These are phyloP conservation scores for Lucifuga dentata DNA, from an alignment of 2,113 vertebrate species.

Conservation along the genomic window DNA sequence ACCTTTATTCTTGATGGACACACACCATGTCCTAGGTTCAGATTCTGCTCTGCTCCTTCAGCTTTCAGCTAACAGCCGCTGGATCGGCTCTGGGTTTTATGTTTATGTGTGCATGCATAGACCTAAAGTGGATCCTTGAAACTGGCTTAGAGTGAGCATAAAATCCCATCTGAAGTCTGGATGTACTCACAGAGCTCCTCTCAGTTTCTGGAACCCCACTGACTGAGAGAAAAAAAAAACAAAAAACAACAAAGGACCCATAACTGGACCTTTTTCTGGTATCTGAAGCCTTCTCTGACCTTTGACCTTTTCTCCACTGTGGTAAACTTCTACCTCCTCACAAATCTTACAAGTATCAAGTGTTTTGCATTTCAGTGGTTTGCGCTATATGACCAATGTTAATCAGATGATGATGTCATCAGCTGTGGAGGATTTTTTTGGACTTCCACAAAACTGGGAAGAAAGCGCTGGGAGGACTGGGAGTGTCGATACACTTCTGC, in stretches of 20 bases:
- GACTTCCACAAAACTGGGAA: no score
- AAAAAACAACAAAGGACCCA: slow-evolving; percentile 3
- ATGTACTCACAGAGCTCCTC: neutral
- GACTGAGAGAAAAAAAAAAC: neutral
- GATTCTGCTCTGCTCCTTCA: neutral
- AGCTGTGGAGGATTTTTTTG: no score
- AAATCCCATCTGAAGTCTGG: slow-evolving; percentile 33
- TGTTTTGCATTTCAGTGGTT: slow-evolving; percentile 57
- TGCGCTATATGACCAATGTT: slow-evolving; percentile 51
- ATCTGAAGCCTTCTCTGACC: slow-evolving; percentile 9
- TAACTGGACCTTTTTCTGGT: neutral
- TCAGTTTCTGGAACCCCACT: neutral
- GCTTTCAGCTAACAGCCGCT: neutral
- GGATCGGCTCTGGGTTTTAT: slow-evolving; percentile 9
- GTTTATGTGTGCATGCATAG: slow-evolving; percentile 15
- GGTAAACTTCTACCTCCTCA: slow-evolving; percentile 34
- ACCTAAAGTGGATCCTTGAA: slow-evolving; percentile 14
- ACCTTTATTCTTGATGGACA: no score
- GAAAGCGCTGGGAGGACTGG: no score
- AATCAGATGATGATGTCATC: no score
- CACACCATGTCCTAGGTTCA: no score
- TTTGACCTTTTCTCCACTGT: neutral
- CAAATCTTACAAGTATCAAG: slow-evolving; percentile 30
- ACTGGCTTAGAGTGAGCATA: slow-evolving; percentile 6
- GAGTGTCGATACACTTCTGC: no score